Evolutionary conservation across 2,797 vertebrate genomes (phyloP), one percentile per base, ranked within the genome.

Genomic region (Onychomys leucogaster): DNA sequence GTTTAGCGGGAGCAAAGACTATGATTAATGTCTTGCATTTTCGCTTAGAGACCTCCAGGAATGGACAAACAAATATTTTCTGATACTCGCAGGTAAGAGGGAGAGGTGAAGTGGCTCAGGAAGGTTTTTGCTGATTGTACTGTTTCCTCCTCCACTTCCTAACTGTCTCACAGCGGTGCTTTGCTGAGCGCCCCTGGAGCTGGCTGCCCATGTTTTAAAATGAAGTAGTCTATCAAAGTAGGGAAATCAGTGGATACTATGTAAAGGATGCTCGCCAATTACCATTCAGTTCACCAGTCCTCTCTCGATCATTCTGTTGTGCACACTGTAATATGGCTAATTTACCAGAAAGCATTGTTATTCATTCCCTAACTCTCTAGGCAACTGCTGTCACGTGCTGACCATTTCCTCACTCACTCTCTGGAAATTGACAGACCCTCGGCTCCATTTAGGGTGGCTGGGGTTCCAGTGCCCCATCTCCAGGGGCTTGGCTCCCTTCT

Each of bases 281-380:
- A 96, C 95, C 95, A 89, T 96, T 96, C 97, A 21, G 0, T 90
- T 97, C 83, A 96, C 96, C 92, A 90, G 80, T 57, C 93, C 21
- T n/a, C 43, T 17, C 32, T 27, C 91, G 41, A 91, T 97, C 93
- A 55, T 92, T 96, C 94, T 96, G 89, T 80, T 34, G 57, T 89
- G 97, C 84, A 78, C 55, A 80, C 55, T 81, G 95, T 92, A 95
- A 95, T 85, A 73, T 4, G 87, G 97, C 95, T 97, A 97, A 98
- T 97, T 98, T 97, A 97, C 95, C 97, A 97, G 96, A 96, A 94
- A 97, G 94, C 97, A 95, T 94, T 97, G 97, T 94, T 97, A 89
- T 95, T 94, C 97, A 93, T 93, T 96, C 93, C 46, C 93, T 92
- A 90, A 96, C 90, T 96, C 94, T 97, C 97, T 13, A 93, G 89